Conservation (phyloP, 2,113 vertebrate species). For the Anser brachyrhynchus region DNA sequence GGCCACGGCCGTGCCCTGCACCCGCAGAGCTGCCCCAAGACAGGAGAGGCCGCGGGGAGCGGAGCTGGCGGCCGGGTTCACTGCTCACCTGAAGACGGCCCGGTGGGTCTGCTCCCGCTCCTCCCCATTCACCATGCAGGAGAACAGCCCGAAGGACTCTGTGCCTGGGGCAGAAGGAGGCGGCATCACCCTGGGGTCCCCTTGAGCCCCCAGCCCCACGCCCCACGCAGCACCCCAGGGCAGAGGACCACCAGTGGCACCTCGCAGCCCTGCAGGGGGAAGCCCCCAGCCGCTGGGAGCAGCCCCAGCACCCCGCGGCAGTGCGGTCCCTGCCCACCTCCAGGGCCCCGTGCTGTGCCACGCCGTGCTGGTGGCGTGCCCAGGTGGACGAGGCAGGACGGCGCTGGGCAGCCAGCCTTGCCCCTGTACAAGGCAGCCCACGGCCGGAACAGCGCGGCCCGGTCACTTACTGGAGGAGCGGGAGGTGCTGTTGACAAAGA, state of each 20-base stretch:
- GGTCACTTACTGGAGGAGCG: constrained; percentile 92
- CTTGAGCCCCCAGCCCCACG: accelerated
- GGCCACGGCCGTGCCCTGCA: not conserved
- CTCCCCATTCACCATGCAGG: constrained; percentile 92
- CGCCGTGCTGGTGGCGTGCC: accelerated
- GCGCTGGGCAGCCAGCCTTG: not conserved
- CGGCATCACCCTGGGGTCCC: not conserved
- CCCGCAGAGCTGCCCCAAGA: not conserved
- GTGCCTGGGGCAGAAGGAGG: constrained; percentile 80
- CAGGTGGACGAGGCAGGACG: accelerated
- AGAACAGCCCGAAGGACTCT: constrained; percentile 97
- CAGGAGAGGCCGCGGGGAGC: not conserved
- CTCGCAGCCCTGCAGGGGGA: accelerated
- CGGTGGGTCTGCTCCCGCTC: constrained; percentile 95
- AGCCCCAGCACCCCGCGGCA: not conserved
- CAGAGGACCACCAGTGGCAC: not conserved
- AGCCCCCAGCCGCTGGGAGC: accelerated
- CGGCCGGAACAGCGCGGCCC: accelerated
- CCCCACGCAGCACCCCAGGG: accelerated
- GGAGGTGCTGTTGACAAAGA: constrained; percentile 97
- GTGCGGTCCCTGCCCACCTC: no score
- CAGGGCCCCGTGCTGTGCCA: accelerated
- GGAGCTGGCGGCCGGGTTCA: accelerated
- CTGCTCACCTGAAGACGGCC: constrained; percentile 85
- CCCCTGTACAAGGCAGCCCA: no score